Percentiles rank a stretch among this genome's conserved stretches.
These are phyloP conservation scores for Cheiracanthium punctorium DNA, from an alignment of 2,888 invertebrate genomes.

Conservation along the genomic window DNA sequence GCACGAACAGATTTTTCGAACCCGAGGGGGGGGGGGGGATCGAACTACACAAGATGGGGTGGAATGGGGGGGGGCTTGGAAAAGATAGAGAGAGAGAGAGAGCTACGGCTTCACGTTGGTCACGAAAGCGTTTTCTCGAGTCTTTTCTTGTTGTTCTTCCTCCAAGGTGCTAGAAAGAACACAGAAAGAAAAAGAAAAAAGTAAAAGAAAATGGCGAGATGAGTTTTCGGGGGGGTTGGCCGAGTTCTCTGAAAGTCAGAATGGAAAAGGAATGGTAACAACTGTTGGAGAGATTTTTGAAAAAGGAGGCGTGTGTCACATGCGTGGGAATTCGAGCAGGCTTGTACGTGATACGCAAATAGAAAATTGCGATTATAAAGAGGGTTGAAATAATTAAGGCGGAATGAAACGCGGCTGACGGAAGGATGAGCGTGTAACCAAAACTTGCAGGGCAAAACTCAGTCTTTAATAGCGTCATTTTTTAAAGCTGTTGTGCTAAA, in stretches of 20 bases:
- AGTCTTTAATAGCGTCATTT: too few relatives aligned
- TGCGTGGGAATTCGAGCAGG: background rate
- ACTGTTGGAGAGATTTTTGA: background rate
- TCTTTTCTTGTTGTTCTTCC: conserved; percentile 19
- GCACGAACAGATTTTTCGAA: conserved; percentile 58
- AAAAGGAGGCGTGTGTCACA: background rate
- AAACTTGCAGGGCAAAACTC: too few relatives aligned
- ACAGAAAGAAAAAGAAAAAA: conserved; percentile 19
- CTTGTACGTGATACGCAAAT: background rate
- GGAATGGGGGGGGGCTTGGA: background rate
- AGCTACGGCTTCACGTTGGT: conserved; percentile 49
- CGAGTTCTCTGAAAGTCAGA: background rate
- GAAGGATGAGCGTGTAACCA: background rate
- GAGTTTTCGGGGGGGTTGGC: background rate
- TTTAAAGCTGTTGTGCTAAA: too few relatives aligned
- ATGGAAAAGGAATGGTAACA: background rate
- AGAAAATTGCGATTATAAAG: background rate
- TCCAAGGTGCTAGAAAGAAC: conserved; percentile 22
- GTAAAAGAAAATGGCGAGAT: background rate
- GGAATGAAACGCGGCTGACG: background rate
- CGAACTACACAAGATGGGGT: background rate
- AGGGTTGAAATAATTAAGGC: background rate
- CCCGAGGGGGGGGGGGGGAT: conserved; percentile 5
- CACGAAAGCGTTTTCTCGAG: conserved; percentile 45
- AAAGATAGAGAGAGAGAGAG: too few relatives aligned